Percentiles rank a stretch among this genome's conserved stretches.
Evolutionary conservation across 1,140 invertebrate genomes (phyloP).

Genomic region (Potamilus streckersoni): DNA sequence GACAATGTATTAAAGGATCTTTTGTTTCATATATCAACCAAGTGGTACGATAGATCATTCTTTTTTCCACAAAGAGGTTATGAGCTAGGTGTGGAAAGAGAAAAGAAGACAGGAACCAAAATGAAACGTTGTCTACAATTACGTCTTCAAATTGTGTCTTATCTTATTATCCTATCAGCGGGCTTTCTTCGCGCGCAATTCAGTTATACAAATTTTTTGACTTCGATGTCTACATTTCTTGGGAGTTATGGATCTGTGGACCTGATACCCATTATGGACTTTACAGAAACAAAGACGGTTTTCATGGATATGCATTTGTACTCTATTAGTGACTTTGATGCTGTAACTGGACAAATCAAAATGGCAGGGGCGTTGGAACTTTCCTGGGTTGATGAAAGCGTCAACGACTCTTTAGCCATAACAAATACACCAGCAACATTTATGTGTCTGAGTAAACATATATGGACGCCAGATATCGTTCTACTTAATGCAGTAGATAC

Average conservation of each 20-base stretch:
- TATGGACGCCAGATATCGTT: conserved; percentile 17
- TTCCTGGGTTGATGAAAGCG: conserved; percentile 15
- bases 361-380: conserved; percentile 11
- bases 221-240: no score
- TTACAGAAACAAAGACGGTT: background rate
- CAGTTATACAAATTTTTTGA: no score
- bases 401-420: conserved; percentile 3
- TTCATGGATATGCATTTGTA: conserved; percentile 9
- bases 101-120: no score
- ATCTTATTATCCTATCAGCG: no score
- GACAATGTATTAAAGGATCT: no score
- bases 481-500: conserved; percentile 10
- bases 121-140: no score
- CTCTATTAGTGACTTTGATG: conserved; percentile 16
- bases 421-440: conserved; percentile 8
- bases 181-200: no score
- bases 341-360: conserved; percentile 7
- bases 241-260: background rate
- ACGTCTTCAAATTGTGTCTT: no score
- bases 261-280: conserved; percentile 13
- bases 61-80: no score
- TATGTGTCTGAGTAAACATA: background rate
- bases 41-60: no score
- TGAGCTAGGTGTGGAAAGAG: no score
- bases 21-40: no score